Conservation (phyloP, 1,140 invertebrate species). For the Arctopsyche grandis region DNA sequence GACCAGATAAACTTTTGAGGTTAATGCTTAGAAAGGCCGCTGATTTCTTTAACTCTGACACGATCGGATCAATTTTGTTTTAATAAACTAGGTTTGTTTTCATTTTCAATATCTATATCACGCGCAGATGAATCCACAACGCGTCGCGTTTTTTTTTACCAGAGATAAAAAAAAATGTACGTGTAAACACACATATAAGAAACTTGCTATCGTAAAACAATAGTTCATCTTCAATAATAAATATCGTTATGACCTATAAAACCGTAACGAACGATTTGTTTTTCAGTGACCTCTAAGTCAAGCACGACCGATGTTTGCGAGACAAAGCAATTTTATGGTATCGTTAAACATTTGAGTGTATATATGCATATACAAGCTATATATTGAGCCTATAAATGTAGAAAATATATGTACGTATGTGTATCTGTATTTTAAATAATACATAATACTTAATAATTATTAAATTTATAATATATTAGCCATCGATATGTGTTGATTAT, state of each 20-base stretch:
- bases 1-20: slow-evolving; percentile 36
- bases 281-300: neutral
- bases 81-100: neutral
- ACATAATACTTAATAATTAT: no score
- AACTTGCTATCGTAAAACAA: neutral
- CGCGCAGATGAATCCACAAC: neutral
- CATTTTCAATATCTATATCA: neutral
- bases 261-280: neutral
- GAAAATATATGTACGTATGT: no score
- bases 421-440: no score
- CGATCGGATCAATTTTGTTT: slow-evolving; percentile 7
- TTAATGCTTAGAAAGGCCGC: slow-evolving; percentile 38
- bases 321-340: neutral
- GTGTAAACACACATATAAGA: neutral
- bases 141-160: neutral
- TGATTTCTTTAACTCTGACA: slow-evolving; percentile 15
- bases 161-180: neutral
- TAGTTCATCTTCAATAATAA: neutral
- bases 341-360: neutral
- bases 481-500: no score
- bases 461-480: no score
- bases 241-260: neutral
- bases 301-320: neutral
- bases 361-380: neutral
- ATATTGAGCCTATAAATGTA: no score